A percentile compares a stretch with the other conserved stretches of the same genome.
These are phyloP conservation scores for Amphipyra tragopoginis DNA, from an alignment of 2,888 invertebrate species.

Conservation along the genomic window DNA sequence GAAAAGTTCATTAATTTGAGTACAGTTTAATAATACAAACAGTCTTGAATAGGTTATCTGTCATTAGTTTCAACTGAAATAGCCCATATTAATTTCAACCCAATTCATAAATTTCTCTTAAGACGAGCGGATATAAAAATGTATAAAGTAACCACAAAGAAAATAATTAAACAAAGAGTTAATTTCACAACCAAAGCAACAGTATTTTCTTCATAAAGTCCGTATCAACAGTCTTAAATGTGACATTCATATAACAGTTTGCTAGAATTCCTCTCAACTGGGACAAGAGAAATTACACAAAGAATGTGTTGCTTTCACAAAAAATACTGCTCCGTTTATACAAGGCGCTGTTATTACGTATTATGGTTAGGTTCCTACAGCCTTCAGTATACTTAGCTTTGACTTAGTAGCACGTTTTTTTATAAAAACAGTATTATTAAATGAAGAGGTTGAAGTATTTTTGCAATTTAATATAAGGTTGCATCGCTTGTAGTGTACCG, in stretches of 20 bases:
- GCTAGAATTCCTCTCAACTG: constrained; percentile 14
- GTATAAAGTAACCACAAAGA: too few species aligned
- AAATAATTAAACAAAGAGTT: constrained; percentile 2
- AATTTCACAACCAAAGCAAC: constrained; percentile 10
- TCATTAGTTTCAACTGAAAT: too few species aligned
- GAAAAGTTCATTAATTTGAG: background rate
- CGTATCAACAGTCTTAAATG: constrained; percentile 35
- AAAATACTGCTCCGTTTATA: constrained; percentile 32
- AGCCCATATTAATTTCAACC: too few species aligned
- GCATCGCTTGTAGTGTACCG: background rate
- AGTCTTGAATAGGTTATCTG: too few species aligned
- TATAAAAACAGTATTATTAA: too few species aligned
- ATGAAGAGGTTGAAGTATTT: too few species aligned
- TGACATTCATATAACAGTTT: constrained; percentile 23
- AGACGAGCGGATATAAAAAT: too few species aligned
- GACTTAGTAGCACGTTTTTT: too few species aligned
- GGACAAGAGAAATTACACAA: constrained; percentile 42
- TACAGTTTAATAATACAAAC: too few species aligned
- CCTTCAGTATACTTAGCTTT: constrained; percentile 35
- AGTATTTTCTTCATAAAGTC: constrained; percentile 21
- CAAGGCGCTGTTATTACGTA: constrained; percentile 30
- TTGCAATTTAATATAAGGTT: background rate
- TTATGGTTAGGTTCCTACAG: constrained; percentile 37
- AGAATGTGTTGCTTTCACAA: constrained; percentile 41
- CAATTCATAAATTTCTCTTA: too few species aligned